These are phyloP conservation scores for Coccyzus lansbergi DNA, from an alignment of 2,797 vertebrate species.

Conservation along the genomic window DNA sequence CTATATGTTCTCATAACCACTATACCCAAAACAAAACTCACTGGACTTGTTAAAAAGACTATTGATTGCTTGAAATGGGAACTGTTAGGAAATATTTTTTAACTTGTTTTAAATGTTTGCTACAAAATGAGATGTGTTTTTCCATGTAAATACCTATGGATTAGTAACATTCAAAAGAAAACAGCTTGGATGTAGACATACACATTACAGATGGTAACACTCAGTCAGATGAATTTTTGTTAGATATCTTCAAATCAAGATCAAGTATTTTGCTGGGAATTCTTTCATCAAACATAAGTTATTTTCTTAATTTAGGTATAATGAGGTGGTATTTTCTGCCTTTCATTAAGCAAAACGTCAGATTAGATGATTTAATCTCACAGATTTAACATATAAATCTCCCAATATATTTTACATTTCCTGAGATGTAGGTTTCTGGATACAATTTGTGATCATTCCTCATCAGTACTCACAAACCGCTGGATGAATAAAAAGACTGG, in stretches of 20 bases:
- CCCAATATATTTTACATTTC: neutral
- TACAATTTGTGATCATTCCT: neutral
- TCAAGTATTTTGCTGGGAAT: neutral
- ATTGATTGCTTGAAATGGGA: neutral
- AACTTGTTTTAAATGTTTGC: rapidly evolving
- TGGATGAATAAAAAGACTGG: neutral
- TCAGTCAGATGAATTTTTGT: neutral
- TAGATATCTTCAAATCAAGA: neutral
- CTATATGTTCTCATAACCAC: neutral
- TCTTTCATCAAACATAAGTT: neutral
- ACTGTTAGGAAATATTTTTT: neutral
- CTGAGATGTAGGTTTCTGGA: neutral
- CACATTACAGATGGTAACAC: neutral
- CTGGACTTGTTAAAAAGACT: neutral
- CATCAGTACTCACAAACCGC: neutral
- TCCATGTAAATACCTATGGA: neutral
- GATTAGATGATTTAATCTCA: neutral
- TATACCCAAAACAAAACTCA: neutral
- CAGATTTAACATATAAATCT: neutral
- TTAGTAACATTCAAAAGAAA: neutral
- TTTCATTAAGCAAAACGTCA: neutral
- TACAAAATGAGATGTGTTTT: neutral
- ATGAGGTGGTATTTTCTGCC: neutral
- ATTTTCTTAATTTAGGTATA: neutral
- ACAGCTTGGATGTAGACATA: neutral